Evolutionary conservation across 2,888 invertebrate species (phyloP).

Genomic region (Epiblema foenella): DNA sequence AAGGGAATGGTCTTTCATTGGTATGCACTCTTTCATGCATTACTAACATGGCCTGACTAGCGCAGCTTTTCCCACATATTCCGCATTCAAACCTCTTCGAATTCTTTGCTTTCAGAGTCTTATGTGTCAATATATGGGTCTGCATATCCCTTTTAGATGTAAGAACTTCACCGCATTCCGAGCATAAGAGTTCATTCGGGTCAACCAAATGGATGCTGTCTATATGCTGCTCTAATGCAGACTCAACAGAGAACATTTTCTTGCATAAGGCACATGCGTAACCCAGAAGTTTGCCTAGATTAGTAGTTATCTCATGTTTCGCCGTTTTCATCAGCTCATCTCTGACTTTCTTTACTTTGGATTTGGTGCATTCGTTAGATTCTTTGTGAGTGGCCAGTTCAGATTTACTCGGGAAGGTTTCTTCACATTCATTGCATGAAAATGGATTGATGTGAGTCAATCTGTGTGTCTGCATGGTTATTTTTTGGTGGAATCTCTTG

Average conservation of each 20-base stretch:
- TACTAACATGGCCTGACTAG: constrained; percentile 79
- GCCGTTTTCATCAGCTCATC: constrained; percentile 77
- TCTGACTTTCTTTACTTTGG: constrained; percentile 67
- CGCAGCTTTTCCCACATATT: constrained; percentile 76
- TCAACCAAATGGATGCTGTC: constrained; percentile 72
- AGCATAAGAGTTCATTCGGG: constrained; percentile 64
- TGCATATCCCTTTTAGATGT: constrained; percentile 70
- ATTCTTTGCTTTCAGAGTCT: constrained; percentile 60
- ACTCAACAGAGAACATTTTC: constrained; percentile 78
- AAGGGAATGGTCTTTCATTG: constrained; percentile 78
- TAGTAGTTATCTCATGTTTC: constrained; percentile 74
- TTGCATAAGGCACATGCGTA: constrained; percentile 79
- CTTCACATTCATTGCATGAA: constrained; percentile 71
- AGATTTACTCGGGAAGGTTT: constrained; percentile 64
- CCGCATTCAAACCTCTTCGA: constrained; percentile 73
- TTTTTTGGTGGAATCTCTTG: constrained; percentile 79
- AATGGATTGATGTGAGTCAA: constrained; percentile 73
- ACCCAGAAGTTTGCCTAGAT: constrained; percentile 71
- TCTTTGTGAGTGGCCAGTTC: constrained; percentile 63
- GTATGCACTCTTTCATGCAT: constrained; percentile 83
- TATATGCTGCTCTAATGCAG: constrained; percentile 75
- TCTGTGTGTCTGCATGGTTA: constrained; percentile 80
- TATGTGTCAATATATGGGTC: constrained; percentile 64
- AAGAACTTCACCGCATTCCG: constrained; percentile 74
- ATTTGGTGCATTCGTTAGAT: constrained; percentile 63